Base-by-base conservation (phyloP, 2,113 vertebrate species). In the Lycocorax pyrrhopterus region DNA sequence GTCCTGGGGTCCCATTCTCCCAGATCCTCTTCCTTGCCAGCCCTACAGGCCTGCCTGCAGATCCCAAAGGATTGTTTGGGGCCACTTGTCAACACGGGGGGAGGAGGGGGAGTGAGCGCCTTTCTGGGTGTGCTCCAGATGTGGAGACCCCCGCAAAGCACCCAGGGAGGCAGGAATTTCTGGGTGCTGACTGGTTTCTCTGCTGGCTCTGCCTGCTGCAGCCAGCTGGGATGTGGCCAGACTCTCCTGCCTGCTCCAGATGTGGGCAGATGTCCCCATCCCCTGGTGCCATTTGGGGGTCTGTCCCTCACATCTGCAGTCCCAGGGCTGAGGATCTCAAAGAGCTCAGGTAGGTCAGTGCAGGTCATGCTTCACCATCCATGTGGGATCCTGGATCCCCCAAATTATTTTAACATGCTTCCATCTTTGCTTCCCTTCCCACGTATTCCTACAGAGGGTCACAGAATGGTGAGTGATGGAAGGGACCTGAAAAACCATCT, bases 31-130 rank as follows among this genome's bases (percentile, higher is more conserved):
- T 47, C 35, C 43, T 33, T 29, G 46, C 16, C 78, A 59, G 15
- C 2, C 3, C 44, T 26, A 21, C 9, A 10, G 32, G 14, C 12
- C 69, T 68, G 59, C 39, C 44, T 49, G 32, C 47, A 53, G 47
- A 26, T 29, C 55, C 68, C 44, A 20, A 53, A 62, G 41, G 67
- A 27, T 44, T 41, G 39, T 32, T 6, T 16, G 29, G 22, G 16
- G 37, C 7, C 44, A 16, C 8, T 2, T 13, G 33, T 32, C 30
- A 21, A 14, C 21, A 7, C 1, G 0, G 13, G 11, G 9, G 8
- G 4, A n/a, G 7, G 4, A 20, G 4, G 14, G 15, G 18, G 16
- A 13, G 32, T 22, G 55, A 89, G 39, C 10, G 26, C 32, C 13
- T 46, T 49, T 73, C 37, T 30, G 18, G 47, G 14, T 63, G 66